Base-by-base conservation (phyloP, 2,888 invertebrate species). In the Byasa hedistus region DNA sequence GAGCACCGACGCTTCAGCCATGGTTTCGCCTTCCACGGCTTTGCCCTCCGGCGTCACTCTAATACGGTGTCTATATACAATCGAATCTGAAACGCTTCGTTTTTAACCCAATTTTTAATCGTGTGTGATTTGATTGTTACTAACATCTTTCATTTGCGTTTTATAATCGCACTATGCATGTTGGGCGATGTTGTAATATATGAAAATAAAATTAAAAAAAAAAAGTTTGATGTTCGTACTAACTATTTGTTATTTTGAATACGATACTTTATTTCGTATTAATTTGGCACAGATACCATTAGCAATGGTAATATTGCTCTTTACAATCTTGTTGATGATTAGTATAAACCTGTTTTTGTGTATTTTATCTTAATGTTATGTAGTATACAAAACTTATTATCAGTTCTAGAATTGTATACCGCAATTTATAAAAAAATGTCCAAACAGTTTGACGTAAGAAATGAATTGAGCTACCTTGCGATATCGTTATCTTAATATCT, bases 11-110 rank as follows among this genome's bases (percentile, higher is more conserved):
- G 92, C 80, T 78, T 87, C 85, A 86, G 92, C 87, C 86, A 87
- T 84, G 86, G 92, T 78, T 87, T 87, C 82, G 83, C 87, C 63
- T 89, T 92, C 81, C 94, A 95, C 85, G 94, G 94, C 79, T 94
- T 95, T 79, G 94, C 94, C 68, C 92, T 95, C 61, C 92, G 95
- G 69, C 93, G 95, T 74, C 94, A 95, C 87, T 87, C 93, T 82
- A 93, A 90, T 78, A 91, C 94, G 94, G 95, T 39, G 39, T 54
- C 52, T 54, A 54, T 54, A 54, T 54, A 22, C 76, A 76, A 78
- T 79, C 75, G 73, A 77, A 80, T 82, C 80, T 83, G 80, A 77
- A 76, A 78, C 79, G 78, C 81, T 80, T 79, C 75, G 76, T 78
- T 75, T n/a, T 39, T 52, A 67, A 59, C 23, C 48, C 1, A 51